Evolutionary conservation across 2,888 invertebrate genomes (phyloP).

Genomic region (Danaus chrysippus): DNA sequence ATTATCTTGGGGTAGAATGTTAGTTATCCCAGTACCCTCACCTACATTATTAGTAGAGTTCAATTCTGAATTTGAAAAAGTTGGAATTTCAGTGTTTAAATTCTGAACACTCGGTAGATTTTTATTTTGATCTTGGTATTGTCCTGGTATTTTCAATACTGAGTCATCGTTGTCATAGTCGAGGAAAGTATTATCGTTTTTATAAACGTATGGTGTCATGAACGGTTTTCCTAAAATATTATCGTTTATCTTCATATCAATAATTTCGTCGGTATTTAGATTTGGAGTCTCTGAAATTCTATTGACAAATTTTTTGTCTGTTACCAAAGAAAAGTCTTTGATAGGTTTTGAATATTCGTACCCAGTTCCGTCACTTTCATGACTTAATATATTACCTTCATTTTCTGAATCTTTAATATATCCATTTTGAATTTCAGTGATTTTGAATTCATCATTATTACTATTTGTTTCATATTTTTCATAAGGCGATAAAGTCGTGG

Average conservation of each 20-base stretch:
- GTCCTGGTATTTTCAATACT: neutral
- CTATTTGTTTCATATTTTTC: no score
- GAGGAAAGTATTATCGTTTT: conserved; percentile 20
- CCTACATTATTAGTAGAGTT: no score
- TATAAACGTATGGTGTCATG: conserved; percentile 37
- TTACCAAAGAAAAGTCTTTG: conserved; percentile 6
- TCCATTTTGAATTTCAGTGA: no score
- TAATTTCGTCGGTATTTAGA: neutral
- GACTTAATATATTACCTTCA: neutral
- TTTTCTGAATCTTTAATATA: neutral
- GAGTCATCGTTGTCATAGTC: conserved; percentile 26
- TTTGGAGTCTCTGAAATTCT: conserved; percentile 1
- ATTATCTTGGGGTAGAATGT: neutral
- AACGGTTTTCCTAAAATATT: conserved; percentile 34
- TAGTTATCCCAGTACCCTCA: neutral
- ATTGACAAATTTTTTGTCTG: conserved; percentile 13
- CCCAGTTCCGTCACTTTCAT: neutral
- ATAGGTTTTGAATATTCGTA: conserved; percentile 6
- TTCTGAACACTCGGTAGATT: neutral
- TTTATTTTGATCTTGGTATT: neutral
- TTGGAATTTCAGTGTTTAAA: neutral
- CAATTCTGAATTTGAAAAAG: neutral
- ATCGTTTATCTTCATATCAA: neutral
- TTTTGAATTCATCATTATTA: no score
- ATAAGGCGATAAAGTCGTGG: no score